Conservation (phyloP, 1,140 invertebrate genomes). For the Camponotus pennsylvanicus region DNA sequence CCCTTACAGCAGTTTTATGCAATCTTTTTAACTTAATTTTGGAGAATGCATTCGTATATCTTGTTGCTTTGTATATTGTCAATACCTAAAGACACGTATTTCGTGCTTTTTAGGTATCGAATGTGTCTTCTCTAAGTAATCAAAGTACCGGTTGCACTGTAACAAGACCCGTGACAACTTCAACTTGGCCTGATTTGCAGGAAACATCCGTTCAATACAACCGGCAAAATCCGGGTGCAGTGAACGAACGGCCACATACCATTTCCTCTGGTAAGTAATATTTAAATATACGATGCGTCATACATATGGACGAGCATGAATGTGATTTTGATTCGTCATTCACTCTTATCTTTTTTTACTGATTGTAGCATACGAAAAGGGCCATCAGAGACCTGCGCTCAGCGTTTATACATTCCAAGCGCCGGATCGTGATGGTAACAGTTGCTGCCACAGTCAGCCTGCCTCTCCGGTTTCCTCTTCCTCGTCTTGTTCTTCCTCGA, state of each 20-base stretch:
- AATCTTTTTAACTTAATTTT: constrained; percentile 6
- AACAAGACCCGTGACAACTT: constrained; percentile 87
- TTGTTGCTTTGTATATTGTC: background rate
- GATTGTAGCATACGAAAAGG: constrained; percentile 92
- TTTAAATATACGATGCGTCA: background rate
- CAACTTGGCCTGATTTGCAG: constrained; percentile 95
- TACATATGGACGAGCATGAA: too few species aligned
- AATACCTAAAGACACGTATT: background rate
- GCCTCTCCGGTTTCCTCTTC: constrained; percentile 88
- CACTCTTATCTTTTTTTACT: background rate
- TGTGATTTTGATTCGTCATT: background rate
- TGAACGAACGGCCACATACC: constrained; percentile 95
- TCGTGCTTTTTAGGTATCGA: constrained; percentile 85
- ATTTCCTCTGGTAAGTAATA: constrained; percentile 91
- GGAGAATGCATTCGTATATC: constrained; percentile 13
- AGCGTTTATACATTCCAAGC: constrained; percentile 96
- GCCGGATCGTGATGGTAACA: constrained; percentile 85
- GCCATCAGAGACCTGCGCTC: constrained; percentile 92
- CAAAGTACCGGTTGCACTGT: constrained; percentile 85
- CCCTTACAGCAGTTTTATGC: constrained; percentile 30
- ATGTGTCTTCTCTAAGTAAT: constrained; percentile 86
- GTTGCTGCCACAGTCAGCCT: constrained; percentile 87
- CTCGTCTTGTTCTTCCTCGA: constrained; percentile 77
- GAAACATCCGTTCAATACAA: constrained; percentile 91
- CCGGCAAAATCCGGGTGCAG: constrained; percentile 82